These are phyloP conservation scores for Tachina lurida DNA, from an alignment of 2,888 invertebrate genomes.

Conservation along the genomic window DNA sequence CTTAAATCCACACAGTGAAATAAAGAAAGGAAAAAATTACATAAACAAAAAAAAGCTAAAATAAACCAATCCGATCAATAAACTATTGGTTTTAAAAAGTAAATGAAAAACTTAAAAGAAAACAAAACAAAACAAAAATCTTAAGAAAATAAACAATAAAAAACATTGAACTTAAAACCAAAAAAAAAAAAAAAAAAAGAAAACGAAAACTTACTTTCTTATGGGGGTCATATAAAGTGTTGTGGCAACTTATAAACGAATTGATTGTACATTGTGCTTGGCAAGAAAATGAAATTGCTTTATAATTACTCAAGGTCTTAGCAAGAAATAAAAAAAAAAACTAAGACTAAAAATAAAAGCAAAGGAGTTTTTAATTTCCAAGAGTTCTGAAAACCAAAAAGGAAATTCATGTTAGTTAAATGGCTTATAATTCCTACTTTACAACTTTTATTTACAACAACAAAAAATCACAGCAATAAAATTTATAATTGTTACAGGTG, in stretches of 20 bases:
- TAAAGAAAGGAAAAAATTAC: constrained; percentile 1
- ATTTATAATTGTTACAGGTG: constrained; percentile 80
- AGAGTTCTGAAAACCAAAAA: constrained; percentile 46
- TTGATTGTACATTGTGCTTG: constrained; percentile 42
- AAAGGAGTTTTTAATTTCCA: background rate
- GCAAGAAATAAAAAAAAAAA: background rate
- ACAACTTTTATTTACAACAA: background rate
- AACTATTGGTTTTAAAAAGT: constrained; percentile 66
- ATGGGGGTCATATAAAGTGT: constrained; percentile 63
- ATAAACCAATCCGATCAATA: constrained; percentile 69
- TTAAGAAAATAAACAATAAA: constrained; percentile 24
- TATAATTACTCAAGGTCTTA: constrained; percentile 65
- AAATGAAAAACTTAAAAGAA: constrained; percentile 34
- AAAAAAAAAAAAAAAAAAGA: background rate
- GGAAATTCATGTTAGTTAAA: constrained; percentile 53
- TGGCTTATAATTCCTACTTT: constrained; percentile 26
- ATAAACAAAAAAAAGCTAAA: background rate
- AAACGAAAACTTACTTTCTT: constrained; percentile 64
- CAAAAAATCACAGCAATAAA: constrained; percentile 59
- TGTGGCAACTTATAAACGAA: constrained; percentile 8
- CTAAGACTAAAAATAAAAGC: background rate
- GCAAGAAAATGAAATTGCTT: constrained; percentile 63
- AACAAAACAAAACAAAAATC: constrained; percentile 13
- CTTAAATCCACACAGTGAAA: constrained; percentile 20
- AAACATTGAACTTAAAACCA: constrained; percentile 59